Evolutionary conservation across 2,888 invertebrate species (phyloP).

Genomic region (Tetranychus truncatus): DNA sequence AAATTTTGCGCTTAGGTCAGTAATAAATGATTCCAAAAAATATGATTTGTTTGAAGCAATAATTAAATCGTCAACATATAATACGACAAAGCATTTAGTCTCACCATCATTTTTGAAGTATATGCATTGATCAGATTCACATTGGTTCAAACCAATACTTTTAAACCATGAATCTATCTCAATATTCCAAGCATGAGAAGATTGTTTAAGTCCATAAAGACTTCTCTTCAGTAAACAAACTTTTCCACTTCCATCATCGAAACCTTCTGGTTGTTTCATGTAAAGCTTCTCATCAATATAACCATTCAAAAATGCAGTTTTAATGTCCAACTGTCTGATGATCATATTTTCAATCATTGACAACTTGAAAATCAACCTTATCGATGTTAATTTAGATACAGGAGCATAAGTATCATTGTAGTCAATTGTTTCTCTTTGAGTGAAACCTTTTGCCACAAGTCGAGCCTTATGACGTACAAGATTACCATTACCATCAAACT

Average conservation of each 20-base stretch:
- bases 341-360: not conserved
- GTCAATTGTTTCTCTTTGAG: conserved; percentile 7
- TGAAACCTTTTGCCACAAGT: conserved; percentile 14
- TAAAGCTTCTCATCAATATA: conserved; percentile 20
- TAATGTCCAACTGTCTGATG: conserved; percentile 20
- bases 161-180: conserved; percentile 20
- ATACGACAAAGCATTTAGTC: conserved; percentile 16
- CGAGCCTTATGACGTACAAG: conserved; percentile 11
- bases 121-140: conserved; percentile 22
- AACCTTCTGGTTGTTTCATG: conserved; percentile 21
- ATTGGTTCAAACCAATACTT: conserved; percentile 16
- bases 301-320: conserved; percentile 21
- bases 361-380: conserved; percentile 2
- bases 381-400: conserved; percentile 6
- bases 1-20: not conserved
- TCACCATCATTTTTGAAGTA: conserved; percentile 17
- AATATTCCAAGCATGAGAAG: conserved; percentile 25
- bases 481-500: not conserved
- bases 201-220: conserved; percentile 27
- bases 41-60: conserved; percentile 5
- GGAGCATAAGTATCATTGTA: conserved; percentile 16
- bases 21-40: not conserved
- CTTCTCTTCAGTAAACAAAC: conserved; percentile 23
- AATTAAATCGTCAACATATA: conserved; percentile 27
- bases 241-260: not conserved